phyloP scores from a whole-genome alignment of 1,140 invertebrate species.

The Nixonia krombeini region DNA sequence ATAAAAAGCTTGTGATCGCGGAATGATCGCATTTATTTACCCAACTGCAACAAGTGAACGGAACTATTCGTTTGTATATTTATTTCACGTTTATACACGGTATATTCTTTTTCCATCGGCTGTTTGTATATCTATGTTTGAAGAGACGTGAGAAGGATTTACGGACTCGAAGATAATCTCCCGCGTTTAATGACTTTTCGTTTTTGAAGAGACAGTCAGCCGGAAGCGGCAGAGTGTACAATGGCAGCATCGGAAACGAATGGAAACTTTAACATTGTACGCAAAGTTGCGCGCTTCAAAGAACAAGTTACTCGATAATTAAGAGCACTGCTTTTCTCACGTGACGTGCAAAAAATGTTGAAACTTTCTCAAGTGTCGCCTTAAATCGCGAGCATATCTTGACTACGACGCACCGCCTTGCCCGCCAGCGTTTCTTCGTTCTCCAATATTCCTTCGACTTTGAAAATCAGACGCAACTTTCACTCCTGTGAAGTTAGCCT shows the following conservation, averaged over 20 bases:
- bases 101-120: too few relatives aligned
- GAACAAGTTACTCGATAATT: slow-evolving; percentile 34
- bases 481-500: too few relatives aligned
- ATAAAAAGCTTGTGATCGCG: too few relatives aligned
- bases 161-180: background rate
- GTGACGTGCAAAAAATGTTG: slow-evolving; percentile 28
- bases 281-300: slow-evolving; percentile 26
- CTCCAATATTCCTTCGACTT: slow-evolving; percentile 5
- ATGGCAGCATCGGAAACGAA: slow-evolving; percentile 19
- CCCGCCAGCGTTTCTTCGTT: slow-evolving; percentile 18
- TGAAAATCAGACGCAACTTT: too few relatives aligned
- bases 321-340: slow-evolving; percentile 40
- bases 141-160: too few relatives aligned
- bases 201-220: slow-evolving; percentile 9
- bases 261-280: slow-evolving; percentile 59
- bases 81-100: too few relatives aligned
- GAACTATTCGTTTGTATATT: too few relatives aligned
- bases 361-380: slow-evolving; percentile 45
- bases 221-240: background rate
- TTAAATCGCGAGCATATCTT: slow-evolving; percentile 27
- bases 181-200: slow-evolving; percentile 25
- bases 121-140: too few relatives aligned
- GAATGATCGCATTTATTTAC: too few relatives aligned
- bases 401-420: slow-evolving; percentile 13
- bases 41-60: too few relatives aligned